These are phyloP conservation scores for Druon quercuslanigerum DNA, from an alignment of 1,140 invertebrate genomes.

Conservation along the genomic window DNA sequence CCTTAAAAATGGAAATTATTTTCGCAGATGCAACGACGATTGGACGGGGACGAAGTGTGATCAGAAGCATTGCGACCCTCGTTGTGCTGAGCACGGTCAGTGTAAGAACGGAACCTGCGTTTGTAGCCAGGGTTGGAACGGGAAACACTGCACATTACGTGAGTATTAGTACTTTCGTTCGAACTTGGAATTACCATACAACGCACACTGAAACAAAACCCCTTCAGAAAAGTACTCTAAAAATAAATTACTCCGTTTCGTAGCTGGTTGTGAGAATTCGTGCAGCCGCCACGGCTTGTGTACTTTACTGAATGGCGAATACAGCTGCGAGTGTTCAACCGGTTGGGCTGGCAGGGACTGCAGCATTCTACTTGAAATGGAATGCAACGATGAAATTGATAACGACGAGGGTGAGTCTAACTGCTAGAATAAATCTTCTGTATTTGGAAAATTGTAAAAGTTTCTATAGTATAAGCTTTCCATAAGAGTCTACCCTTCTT, in stretches of 20 bases:
- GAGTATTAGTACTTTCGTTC: conserved; percentile 74
- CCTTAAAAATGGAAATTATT: conserved; percentile 28
- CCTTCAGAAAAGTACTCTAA: neutral
- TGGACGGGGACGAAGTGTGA: conserved; percentile 95
- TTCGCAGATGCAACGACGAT: conserved; percentile 85
- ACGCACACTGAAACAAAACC: neutral
- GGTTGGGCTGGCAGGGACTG: conserved; percentile 95
- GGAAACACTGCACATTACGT: conserved; percentile 96
- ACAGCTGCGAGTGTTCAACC: conserved; percentile 91
- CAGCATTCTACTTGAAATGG: conserved; percentile 92
- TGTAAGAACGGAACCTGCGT: conserved; percentile 98
- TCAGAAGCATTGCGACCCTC: conserved; percentile 89
- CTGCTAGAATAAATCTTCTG: conserved; percentile 23
- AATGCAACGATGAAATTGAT: conserved; percentile 95
- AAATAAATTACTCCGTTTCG: conserved; percentile 49
- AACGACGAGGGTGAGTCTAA: conserved; percentile 92
- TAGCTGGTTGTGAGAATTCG: conserved; percentile 96
- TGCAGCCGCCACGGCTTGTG: conserved; percentile 95
- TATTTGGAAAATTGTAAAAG: conserved; percentile 16
- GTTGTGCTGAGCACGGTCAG: conserved; percentile 95
- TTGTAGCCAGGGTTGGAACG: conserved; percentile 98
- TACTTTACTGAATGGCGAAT: conserved; percentile 88
- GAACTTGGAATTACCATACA: no score
- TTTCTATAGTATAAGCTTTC: neutral
- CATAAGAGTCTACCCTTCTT: neutral